These are phyloP conservation scores for Dendroctonus ponderosae DNA, from an alignment of 1,140 invertebrate genomes.

Conservation along the genomic window DNA sequence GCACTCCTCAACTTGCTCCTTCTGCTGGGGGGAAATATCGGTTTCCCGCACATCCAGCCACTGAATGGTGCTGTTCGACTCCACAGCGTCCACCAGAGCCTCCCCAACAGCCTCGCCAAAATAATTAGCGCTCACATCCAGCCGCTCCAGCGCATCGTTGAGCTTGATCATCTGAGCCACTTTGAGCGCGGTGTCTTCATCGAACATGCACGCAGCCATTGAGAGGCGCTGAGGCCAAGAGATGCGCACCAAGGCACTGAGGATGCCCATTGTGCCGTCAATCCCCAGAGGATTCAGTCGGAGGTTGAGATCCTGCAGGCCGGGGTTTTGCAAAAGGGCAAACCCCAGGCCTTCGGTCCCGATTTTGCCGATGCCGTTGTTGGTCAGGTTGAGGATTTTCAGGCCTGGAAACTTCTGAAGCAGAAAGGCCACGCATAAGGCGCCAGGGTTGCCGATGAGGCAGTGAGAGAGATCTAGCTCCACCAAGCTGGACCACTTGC, in stretches of 20 bases:
- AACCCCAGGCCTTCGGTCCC: constrained; percentile 41
- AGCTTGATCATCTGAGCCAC: constrained; percentile 45
- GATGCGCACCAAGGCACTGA: constrained; percentile 45
- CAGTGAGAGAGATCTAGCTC: constrained; percentile 49
- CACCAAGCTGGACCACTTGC: constrained; percentile 39
- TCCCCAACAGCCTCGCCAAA: constrained; percentile 44
- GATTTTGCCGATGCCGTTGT: constrained; percentile 45
- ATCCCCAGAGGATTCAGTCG: constrained; percentile 48
- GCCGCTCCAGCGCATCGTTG: constrained; percentile 40
- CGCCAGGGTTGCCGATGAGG: constrained; percentile 46
- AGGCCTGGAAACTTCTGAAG: constrained; percentile 40
- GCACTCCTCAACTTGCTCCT: constrained; percentile 27
- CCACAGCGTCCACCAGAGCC: constrained; percentile 21
- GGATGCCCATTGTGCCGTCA: constrained; percentile 45
- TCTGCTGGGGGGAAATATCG: constrained; percentile 36
- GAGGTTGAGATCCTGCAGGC: constrained; percentile 40
- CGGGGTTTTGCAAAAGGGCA: constrained; percentile 1
- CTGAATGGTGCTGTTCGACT: constrained; percentile 19
- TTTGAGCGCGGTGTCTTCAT: constrained; percentile 41
- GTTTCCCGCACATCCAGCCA: constrained; percentile 45
- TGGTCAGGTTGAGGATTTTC: constrained; percentile 42
- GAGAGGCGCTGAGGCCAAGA: constrained; percentile 41
- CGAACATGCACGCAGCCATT: constrained; percentile 44
- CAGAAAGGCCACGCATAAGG: constrained; percentile 46
- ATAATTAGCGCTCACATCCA: constrained; percentile 50